These are phyloP conservation scores for Spodoptera littoralis DNA, from an alignment of 2,888 invertebrate species.

Conservation along the genomic window DNA sequence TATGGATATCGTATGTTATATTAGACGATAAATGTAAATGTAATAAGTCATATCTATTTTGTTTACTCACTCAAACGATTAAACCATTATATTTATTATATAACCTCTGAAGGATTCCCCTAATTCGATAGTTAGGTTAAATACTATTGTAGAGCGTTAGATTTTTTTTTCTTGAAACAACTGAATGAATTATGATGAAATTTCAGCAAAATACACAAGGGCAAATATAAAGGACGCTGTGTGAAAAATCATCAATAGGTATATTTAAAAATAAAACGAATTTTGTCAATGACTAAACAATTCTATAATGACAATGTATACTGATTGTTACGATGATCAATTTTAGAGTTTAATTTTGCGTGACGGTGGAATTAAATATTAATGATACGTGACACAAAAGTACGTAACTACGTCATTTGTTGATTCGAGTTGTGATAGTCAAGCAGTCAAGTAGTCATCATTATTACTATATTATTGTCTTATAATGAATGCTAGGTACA, in stretches of 20 bases:
- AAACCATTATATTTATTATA: no score
- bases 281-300: no score
- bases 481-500: conserved; percentile 28
- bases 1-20: background rate
- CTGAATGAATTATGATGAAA: no score
- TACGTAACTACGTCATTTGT: conserved; percentile 13
- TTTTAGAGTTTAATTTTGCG: conserved; percentile 24
- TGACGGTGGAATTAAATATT: conserved; percentile 18
- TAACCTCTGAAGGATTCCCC: no score
- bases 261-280: no score
- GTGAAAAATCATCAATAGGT: no score
- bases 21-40: background rate
- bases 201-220: no score
- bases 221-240: no score
- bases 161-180: no score
- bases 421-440: conserved; percentile 26
- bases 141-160: no score
- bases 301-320: background rate
- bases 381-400: conserved; percentile 24
- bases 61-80: background rate
- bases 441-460: conserved; percentile 27
- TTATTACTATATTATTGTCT: conserved; percentile 21
- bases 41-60: background rate
- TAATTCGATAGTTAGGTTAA: no score
- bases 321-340: background rate